These are phyloP conservation scores for Phacellophora camtschatica DNA, from an alignment of 30 jellyfish, hydroid and myxozoan species.

Conservation along the genomic window DNA sequence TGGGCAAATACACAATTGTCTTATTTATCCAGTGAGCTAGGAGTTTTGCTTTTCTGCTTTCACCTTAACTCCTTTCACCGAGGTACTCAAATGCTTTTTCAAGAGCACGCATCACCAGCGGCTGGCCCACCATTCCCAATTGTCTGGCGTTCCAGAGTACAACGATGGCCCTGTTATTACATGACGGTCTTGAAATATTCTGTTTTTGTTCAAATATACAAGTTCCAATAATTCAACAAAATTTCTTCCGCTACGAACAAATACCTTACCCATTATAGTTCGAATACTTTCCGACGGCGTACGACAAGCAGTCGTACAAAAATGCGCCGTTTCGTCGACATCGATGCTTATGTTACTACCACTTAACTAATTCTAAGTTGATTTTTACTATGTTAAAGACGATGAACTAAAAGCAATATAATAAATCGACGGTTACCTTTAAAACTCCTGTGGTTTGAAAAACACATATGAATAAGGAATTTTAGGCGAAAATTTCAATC, in stretches of 20 bases:
- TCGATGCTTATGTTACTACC: conserved; percentile 43
- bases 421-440: too few relatives aligned
- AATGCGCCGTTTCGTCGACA: conserved; percentile 86
- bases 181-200: conserved; percentile 68
- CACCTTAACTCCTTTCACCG: conserved; percentile 72
- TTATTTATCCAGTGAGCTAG: conserved; percentile 62
- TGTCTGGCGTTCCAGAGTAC: conserved; percentile 73
- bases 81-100: conserved; percentile 90
- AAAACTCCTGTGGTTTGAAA: too few relatives aligned
- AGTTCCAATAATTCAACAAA: conserved; percentile 69
- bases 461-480: too few relatives aligned
- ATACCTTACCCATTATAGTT: conserved; percentile 78
- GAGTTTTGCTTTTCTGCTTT: conserved; percentile 65
- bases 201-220: conserved; percentile 22
- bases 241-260: conserved; percentile 82
- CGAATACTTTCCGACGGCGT: conserved; percentile 51
- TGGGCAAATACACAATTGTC: conserved; percentile 72
- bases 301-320: conserved; percentile 86
- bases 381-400: conserved; percentile 15
- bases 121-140: conserved; percentile 99
- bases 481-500: too few relatives aligned
- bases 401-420: conserved; percentile 78
- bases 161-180: conserved; percentile 75
- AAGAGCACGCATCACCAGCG: conserved; percentile 95
- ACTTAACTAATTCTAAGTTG: too few relatives aligned